These are phyloP conservation scores for Sphenopsis melanotis DNA, from an alignment of 2,797 vertebrate genomes.

Conservation along the genomic window DNA sequence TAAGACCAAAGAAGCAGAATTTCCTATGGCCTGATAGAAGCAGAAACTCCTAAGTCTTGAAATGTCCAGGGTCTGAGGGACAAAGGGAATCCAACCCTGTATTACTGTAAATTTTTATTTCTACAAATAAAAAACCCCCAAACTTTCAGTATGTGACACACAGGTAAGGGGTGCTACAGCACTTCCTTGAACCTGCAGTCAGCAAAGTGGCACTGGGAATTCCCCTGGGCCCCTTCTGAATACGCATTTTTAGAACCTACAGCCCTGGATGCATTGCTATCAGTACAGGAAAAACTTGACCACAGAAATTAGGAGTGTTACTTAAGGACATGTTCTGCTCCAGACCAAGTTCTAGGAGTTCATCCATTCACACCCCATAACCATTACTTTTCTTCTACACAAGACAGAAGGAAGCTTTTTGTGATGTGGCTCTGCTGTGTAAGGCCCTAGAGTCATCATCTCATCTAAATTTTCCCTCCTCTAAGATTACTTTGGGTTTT, in stretches of 20 bases:
- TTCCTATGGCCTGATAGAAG: neutral
- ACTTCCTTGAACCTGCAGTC: neutral
- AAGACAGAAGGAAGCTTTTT: neutral
- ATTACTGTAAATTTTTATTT: neutral
- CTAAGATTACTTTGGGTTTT: neutral
- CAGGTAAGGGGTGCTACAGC: neutral
- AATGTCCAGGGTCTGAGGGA: neutral
- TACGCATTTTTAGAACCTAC: neutral
- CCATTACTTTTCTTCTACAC: neutral
- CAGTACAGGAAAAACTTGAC: neutral
- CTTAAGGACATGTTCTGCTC: neutral
- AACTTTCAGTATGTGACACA: neutral
- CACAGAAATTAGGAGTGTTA: accelerated
- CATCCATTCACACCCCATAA: neutral
- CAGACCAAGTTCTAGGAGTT: neutral
- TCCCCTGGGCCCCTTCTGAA: neutral
- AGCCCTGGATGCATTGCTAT: neutral
- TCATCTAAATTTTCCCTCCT: neutral
- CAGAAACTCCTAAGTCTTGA: neutral
- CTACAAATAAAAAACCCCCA: neutral
- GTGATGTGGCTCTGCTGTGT: neutral
- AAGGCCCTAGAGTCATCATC: neutral
- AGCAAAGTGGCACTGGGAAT: neutral
- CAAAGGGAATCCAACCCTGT: neutral
- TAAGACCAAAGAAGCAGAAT: neutral